Percentiles rank a stretch among this genome's conserved stretches.
These are phyloP conservation scores for Acanthis flammea DNA, from an alignment of 2,797 vertebrate species.

Conservation along the genomic window DNA sequence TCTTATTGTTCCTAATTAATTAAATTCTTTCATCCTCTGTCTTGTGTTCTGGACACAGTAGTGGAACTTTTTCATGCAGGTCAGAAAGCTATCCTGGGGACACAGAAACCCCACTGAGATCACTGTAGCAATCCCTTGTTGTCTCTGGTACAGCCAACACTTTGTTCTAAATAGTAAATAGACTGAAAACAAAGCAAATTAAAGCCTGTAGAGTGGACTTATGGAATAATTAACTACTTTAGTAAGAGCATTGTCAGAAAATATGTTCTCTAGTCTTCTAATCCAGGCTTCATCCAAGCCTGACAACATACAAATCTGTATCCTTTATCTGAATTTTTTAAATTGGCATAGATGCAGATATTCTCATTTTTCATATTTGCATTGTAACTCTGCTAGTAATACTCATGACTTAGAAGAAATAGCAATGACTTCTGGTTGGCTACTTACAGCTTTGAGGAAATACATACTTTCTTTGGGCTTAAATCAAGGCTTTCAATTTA, in stretches of 20 bases:
- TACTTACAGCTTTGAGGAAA: not conserved
- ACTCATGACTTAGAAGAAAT: not conserved
- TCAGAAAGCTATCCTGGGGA: constrained; percentile 35
- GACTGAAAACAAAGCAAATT: not conserved
- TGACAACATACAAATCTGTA: not conserved
- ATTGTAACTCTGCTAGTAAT: not conserved
- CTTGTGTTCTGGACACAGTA: not conserved
- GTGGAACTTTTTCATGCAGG: constrained; percentile 7
- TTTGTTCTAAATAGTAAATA: constrained; percentile 8
- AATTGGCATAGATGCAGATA: not conserved
- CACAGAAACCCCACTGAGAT: constrained; percentile 2
- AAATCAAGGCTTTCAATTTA: not conserved
- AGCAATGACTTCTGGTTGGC: not conserved
- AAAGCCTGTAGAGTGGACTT: not conserved
- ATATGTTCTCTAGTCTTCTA: not conserved
- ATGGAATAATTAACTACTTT: not conserved
- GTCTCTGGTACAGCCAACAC: not conserved
- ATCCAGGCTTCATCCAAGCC: not conserved
- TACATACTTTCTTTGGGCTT: not conserved
- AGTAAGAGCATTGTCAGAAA: not conserved
- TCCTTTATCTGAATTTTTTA: not conserved
- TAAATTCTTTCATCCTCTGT: constrained; percentile 19
- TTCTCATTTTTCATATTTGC: not conserved
- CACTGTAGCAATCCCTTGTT: not conserved
- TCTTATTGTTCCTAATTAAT: constrained; percentile 47